Evolutionary conservation across 2,797 vertebrate genomes (phyloP).

Genomic region (Kryptopterus vitreolus): DNA sequence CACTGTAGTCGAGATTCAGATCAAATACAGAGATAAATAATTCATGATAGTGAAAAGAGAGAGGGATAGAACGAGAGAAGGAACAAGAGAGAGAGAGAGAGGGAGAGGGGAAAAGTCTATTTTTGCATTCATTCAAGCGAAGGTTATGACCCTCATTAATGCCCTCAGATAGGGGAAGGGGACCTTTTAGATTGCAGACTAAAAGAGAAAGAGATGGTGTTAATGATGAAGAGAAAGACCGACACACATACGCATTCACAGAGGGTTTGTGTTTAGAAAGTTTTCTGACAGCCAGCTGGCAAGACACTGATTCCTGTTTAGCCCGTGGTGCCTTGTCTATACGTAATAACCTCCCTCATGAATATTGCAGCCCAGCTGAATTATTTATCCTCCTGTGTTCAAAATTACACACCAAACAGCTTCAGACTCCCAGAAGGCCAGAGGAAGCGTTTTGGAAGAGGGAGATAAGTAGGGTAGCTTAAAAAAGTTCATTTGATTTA

Average conservation of each 20-base stretch:
- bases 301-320: conserved; percentile 66
- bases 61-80: background rate
- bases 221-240: conserved; percentile 28
- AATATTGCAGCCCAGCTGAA: conserved; percentile 73
- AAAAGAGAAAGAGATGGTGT: conserved; percentile 28
- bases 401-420: conserved; percentile 70
- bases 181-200: conserved; percentile 42
- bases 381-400: conserved; percentile 72
- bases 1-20: conserved; percentile 43
- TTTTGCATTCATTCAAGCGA: conserved; percentile 52
- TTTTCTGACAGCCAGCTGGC: conserved; percentile 56
- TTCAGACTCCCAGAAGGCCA: conserved; percentile 61
- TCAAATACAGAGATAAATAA: conserved; percentile 51
- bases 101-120: conserved; percentile 32
- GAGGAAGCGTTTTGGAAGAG: conserved; percentile 53
- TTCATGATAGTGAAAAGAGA: conserved; percentile 38
- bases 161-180: conserved; percentile 40
- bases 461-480: conserved; percentile 23
- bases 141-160: conserved; percentile 64
- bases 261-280: conserved; percentile 35
- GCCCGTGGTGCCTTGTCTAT: conserved; percentile 72
- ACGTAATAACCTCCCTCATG: conserved; percentile 75
- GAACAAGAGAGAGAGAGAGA: conserved; percentile 1
- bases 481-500: conserved; percentile 54
- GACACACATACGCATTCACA: conserved; percentile 34